These are phyloP conservation scores for Ornithorhynchus anatinus DNA, from an alignment of 2,113 vertebrate genomes.

Conservation along the genomic window DNA sequence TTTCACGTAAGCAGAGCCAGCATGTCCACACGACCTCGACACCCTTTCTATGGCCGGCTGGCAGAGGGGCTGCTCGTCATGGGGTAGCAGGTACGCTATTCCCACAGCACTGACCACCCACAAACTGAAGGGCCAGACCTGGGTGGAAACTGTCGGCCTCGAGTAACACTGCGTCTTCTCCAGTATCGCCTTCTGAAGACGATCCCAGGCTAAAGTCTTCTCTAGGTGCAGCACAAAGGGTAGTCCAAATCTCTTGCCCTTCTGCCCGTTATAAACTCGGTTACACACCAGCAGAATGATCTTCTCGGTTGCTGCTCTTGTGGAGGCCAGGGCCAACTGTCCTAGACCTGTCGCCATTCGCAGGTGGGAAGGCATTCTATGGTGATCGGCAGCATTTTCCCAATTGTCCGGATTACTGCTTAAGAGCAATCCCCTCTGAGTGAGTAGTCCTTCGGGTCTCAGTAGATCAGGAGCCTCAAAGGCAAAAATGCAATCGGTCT, in stretches of 20 bases:
- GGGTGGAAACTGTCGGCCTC: conserved; percentile 78
- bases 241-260: conserved; percentile 93
- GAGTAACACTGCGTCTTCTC: conserved; percentile 98
- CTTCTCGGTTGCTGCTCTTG: conserved; percentile 80
- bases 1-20: conserved; percentile 94
- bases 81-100: conserved; percentile 95
- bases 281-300: conserved; percentile 95
- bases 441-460: conserved; percentile 90
- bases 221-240: conserved; percentile 96
- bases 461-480: conserved; percentile 97
- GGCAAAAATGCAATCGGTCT: conserved; percentile 96
- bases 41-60: conserved; percentile 94
- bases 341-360: too few species aligned
- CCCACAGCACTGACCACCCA: conserved; percentile 96
- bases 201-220: conserved; percentile 92
- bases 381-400: conserved; percentile 83
- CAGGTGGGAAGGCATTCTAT: conserved; percentile 78
- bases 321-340: too few species aligned
- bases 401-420: conserved; percentile 96
- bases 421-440: conserved; percentile 92
- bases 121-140: conserved; percentile 95
- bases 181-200: conserved; percentile 94
- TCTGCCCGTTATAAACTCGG: conserved; percentile 90
- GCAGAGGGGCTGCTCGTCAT: conserved; percentile 93
- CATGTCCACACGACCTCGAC: conserved; percentile 93